phyloP scores from a whole-genome alignment of 2,113 vertebrate genomes.

The Gobio gobio region DNA sequence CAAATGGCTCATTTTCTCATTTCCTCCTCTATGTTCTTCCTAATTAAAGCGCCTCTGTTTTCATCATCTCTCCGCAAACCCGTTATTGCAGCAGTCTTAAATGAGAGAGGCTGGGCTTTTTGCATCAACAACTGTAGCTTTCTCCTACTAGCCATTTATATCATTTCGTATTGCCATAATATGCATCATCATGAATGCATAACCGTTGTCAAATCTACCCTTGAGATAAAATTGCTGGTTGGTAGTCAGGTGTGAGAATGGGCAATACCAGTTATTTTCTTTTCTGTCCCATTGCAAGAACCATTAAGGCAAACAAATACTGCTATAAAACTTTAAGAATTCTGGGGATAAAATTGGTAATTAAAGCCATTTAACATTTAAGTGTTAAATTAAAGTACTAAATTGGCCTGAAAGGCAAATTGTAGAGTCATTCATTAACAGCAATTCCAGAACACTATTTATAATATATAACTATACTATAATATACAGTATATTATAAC shows the following conservation, averaged over 20 bases:
- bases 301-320: not conserved
- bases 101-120: not conserved
- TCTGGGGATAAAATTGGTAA: not conserved
- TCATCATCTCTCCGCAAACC: not conserved
- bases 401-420: not conserved
- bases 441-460: not conserved
- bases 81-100: not conserved
- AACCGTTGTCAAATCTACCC: not conserved
- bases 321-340: not conserved
- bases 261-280: not conserved
- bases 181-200: not conserved
- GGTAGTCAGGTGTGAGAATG: not conserved
- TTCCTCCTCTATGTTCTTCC: not conserved
- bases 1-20: slow-evolving; percentile 13
- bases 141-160: not conserved
- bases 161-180: not conserved
- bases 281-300: not conserved
- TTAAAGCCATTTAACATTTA: not conserved
- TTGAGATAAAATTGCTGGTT: not conserved
- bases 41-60: slow-evolving; percentile 20
- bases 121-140: not conserved
- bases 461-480: not conserved
- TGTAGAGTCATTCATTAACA: not conserved
- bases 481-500: no score
- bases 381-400: not conserved